Percentiles rank a stretch among this genome's conserved stretches.
Evolutionary conservation across 2,888 invertebrate genomes (phyloP).

Genomic region (Drosophila basisetae): DNA sequence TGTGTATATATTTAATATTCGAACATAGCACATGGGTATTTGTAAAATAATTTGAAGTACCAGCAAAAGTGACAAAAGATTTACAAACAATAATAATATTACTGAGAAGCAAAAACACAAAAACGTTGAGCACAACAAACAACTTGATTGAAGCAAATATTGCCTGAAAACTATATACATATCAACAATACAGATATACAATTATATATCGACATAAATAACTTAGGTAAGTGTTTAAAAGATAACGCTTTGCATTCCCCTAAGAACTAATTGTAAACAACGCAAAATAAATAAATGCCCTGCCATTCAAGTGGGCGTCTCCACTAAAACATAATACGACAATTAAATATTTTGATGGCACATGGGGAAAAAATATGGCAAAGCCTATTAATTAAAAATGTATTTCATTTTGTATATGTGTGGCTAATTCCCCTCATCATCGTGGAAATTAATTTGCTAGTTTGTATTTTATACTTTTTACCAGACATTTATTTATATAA

Average conservation of each 20-base stretch:
- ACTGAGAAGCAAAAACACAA: slow-evolving; percentile 9
- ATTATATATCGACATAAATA: slow-evolving; percentile 18
- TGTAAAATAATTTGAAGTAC: slow-evolving; percentile 21
- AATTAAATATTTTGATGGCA: slow-evolving; percentile 2
- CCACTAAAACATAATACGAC: slow-evolving; percentile 8
- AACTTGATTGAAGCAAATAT: slow-evolving; percentile 54
- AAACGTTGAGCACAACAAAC: slow-evolving; percentile 41
- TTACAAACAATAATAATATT: slow-evolving; percentile 9
- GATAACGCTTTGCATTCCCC: slow-evolving; percentile 42
- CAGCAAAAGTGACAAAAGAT: slow-evolving; percentile 21
- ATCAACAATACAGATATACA: slow-evolving; percentile 6
- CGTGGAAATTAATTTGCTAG: background rate
- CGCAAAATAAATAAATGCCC: slow-evolving; percentile 12
- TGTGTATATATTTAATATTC: slow-evolving; percentile 1
- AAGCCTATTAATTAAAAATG: background rate
- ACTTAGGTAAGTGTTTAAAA: slow-evolving; percentile 36
- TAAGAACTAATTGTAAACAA: slow-evolving; percentile 39
- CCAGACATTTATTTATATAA: background rate
- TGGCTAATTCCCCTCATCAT: background rate
- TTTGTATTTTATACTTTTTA: background rate
- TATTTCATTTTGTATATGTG: background rate
- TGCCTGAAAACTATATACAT: background rate
- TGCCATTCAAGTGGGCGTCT: slow-evolving; percentile 38
- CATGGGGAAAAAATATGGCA: background rate
- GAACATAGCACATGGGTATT: background rate